phyloP scores from a whole-genome alignment of 2,113 vertebrate species.

The Xenotilapia caudafasciata region DNA sequence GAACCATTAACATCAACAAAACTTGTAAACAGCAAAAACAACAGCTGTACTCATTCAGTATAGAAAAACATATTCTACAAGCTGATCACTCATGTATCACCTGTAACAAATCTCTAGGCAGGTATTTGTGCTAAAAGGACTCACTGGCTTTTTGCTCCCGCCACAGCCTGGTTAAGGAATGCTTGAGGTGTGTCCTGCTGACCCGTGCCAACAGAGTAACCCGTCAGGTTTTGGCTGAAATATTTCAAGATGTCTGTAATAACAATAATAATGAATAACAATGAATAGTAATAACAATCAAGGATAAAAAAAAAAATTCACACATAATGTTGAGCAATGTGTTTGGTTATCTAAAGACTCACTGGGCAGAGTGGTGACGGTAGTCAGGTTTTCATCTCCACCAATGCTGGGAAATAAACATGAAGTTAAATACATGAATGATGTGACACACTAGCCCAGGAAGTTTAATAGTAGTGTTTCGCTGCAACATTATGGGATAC shows the following conservation, averaged over 20 bases:
- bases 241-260: constrained; percentile 81
- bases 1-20: not conserved
- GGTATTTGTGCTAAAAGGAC: not conserved
- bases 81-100: not conserved
- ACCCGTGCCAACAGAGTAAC: constrained; percentile 75
- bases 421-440: not conserved
- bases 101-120: not conserved
- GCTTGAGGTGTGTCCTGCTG: constrained; percentile 47
- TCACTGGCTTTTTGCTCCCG: constrained; percentile 74
- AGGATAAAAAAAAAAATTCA: not conserved
- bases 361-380: constrained; percentile 87
- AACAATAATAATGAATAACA: not conserved
- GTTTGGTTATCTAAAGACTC: constrained; percentile 51
- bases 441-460: not conserved
- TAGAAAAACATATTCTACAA: not conserved
- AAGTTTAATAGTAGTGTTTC: not conserved
- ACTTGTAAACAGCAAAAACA: not conserved
- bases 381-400: constrained; percentile 78
- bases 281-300: not conserved
- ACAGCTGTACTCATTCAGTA: not conserved
- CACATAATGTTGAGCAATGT: not conserved
- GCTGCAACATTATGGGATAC: not conserved
- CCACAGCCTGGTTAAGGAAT: constrained; percentile 86
- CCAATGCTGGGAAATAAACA: constrained; percentile 75
- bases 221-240: constrained; percentile 72